A percentile compares a stretch with the other conserved stretches of the same genome.
phyloP scores from a whole-genome alignment of 1,140 invertebrate species.

The Drosophila chauvacae region DNA sequence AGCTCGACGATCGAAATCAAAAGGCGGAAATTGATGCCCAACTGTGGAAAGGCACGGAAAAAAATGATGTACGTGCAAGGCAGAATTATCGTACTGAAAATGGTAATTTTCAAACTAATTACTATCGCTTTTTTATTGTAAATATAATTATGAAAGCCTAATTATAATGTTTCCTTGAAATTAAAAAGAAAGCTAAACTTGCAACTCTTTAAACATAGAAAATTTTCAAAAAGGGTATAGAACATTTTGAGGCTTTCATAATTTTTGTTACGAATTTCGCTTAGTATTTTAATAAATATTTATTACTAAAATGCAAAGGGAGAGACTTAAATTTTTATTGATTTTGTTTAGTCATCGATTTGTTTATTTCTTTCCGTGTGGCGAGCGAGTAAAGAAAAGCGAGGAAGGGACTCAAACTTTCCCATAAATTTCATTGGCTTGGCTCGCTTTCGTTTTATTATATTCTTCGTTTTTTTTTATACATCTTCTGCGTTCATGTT shows the following conservation, averaged over 20 bases:
- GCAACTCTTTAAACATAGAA: background rate
- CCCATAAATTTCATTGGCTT: slow-evolving; percentile 55
- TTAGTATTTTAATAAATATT: background rate
- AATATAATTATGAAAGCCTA: background rate
- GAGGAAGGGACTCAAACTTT: slow-evolving; percentile 41
- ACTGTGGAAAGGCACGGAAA: background rate
- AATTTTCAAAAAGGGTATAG: background rate
- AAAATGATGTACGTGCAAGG: background rate
- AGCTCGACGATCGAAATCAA: slow-evolving; percentile 29
- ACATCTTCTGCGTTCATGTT: slow-evolving; percentile 42
- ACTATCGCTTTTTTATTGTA: background rate
- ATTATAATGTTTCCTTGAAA: too few relatives aligned
- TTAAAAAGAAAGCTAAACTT: too few relatives aligned
- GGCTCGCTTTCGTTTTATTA: slow-evolving; percentile 40
- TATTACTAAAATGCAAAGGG: background rate
- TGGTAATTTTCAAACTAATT: background rate
- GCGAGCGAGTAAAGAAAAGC: background rate
- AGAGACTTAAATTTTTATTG: background rate
- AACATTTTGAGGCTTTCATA: background rate
- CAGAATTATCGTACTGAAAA: background rate
- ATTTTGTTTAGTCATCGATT: slow-evolving; percentile 2
- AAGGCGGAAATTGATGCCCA: slow-evolving; percentile 37
- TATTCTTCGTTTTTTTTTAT: slow-evolving; percentile 16
- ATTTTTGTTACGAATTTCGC: background rate
- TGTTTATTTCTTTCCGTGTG: slow-evolving; percentile 4